Evolutionary conservation across 2,888 invertebrate species (phyloP).

Genomic region (Meteorus cinctellus): DNA sequence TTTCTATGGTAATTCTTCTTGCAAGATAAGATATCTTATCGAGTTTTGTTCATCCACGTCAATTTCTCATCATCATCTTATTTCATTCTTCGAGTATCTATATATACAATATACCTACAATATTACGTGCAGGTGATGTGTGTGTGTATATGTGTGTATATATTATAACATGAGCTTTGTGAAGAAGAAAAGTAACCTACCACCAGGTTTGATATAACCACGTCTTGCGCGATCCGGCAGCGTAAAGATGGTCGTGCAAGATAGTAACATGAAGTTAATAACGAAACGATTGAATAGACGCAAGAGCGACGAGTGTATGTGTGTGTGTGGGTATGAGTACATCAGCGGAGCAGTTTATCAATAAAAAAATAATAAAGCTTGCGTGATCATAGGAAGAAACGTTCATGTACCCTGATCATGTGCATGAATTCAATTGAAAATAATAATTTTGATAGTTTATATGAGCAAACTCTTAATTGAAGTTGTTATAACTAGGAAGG

Average conservation of each 20-base stretch:
- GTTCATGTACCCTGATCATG: constrained; percentile 8
- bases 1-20: background rate
- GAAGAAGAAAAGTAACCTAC: constrained; percentile 3
- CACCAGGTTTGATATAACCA: constrained; percentile 46
- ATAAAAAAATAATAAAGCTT: constrained; percentile 11
- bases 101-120: background rate
- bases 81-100: background rate
- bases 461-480: too few relatives aligned
- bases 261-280: constrained; percentile 68
- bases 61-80: background rate
- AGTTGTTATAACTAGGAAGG: too few relatives aligned
- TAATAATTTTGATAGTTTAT: background rate
- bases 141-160: background rate
- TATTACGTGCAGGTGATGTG: background rate
- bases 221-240: constrained; percentile 66
- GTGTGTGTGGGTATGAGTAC: background rate
- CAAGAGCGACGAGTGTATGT: background rate
- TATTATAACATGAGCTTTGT: background rate
- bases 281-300: constrained; percentile 66
- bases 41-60: constrained; percentile 13
- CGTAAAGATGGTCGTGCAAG: constrained; percentile 69
- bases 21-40: constrained; percentile 32
- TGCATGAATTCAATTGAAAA: constrained; percentile 8
- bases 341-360: constrained; percentile 40
- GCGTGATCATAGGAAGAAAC: constrained; percentile 12